These are phyloP conservation scores for Neoscelio sp. DNA, from an alignment of 2,888 invertebrate genomes.

Conservation along the genomic window DNA sequence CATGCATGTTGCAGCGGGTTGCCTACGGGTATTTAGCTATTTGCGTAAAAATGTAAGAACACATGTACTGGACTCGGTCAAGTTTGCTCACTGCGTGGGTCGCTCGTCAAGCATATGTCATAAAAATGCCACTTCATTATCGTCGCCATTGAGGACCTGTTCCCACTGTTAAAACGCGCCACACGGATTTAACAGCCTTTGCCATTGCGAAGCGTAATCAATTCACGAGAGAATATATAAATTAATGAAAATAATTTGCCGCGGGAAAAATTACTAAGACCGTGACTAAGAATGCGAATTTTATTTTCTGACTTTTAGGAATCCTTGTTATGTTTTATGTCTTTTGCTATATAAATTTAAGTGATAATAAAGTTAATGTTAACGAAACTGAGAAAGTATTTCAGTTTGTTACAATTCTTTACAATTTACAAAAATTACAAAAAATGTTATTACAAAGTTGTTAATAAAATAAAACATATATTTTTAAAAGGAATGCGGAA, in stretches of 20 bases:
- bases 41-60: constrained; percentile 18
- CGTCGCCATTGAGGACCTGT: constrained; percentile 12
- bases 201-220: not conserved
- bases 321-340: no score
- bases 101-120: constrained; percentile 28
- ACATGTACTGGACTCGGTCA: constrained; percentile 42
- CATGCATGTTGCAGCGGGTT: constrained; percentile 19
- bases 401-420: no score
- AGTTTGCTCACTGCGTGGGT: constrained; percentile 33
- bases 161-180: constrained; percentile 11
- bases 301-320: not conserved
- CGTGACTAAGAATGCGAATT: constrained; percentile 2
- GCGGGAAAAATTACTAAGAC: not conserved
- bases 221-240: not conserved
- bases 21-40: not conserved
- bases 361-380: no score
- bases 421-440: no score
- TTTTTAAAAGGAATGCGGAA: no score
- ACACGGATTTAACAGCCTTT: constrained; percentile 4
- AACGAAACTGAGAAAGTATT: no score
- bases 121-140: constrained; percentile 41
- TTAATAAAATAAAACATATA: no score
- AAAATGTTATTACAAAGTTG: no score
- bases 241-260: constrained; percentile 3
- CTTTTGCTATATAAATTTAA: no score